Evolutionary conservation across 2,888 invertebrate genomes (phyloP).

Genomic region (Trypoxylon attenuatum): DNA sequence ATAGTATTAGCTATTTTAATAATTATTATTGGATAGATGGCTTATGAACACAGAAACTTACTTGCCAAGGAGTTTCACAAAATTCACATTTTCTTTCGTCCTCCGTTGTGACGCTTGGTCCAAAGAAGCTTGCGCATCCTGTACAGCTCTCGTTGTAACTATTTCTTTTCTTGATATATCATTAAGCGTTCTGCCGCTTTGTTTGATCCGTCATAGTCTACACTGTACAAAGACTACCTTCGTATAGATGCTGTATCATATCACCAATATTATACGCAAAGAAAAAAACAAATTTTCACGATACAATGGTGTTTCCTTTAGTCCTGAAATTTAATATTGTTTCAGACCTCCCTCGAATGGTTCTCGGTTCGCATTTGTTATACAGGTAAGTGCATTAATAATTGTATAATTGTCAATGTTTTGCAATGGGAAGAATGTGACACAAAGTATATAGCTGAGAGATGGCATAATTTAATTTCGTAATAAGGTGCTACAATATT

Average conservation of each 20-base stretch:
- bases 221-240: not conserved
- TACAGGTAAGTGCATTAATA: too few species aligned
- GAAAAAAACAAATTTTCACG: conserved; percentile 29
- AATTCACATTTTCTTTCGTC: not conserved
- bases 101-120: conserved; percentile 15
- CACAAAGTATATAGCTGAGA: too few species aligned
- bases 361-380: too few species aligned
- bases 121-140: conserved; percentile 8
- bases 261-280: conserved; percentile 18
- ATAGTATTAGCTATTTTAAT: conserved; percentile 25
- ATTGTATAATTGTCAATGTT: too few species aligned
- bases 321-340: too few species aligned
- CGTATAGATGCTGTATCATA: conserved; percentile 27
- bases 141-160: conserved; percentile 22
- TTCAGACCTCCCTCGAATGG: too few species aligned
- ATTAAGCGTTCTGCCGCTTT: not conserved
- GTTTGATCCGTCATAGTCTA: not conserved
- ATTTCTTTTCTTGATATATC: conserved; percentile 16
- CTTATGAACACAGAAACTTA: conserved; percentile 5
- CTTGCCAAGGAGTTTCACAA: not conserved
- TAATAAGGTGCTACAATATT: conserved; percentile 43
- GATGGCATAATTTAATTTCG: conserved; percentile 40
- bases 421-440: too few species aligned
- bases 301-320: conserved; percentile 38
- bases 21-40: conserved; percentile 1